Percentiles rank a stretch among this genome's conserved stretches.
Conservation (phyloP, 2,113 vertebrate genomes). For the Phalacrocorax pelagicus region DNA sequence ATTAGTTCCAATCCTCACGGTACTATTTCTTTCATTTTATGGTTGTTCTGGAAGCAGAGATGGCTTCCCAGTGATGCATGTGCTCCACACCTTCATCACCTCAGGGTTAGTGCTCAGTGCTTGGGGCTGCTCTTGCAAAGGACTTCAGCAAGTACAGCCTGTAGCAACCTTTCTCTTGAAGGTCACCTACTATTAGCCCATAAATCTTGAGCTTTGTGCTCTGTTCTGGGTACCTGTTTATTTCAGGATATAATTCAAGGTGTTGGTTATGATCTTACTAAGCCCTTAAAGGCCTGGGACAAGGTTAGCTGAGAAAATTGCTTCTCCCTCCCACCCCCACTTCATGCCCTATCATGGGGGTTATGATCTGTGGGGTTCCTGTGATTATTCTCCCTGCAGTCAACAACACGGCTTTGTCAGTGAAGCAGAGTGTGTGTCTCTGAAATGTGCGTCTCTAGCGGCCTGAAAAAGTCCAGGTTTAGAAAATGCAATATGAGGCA, state of each 20-base stretch:
- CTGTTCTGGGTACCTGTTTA: conserved; percentile 45
- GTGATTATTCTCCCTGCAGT: neutral
- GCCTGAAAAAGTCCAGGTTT: neutral
- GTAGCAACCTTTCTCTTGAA: conserved; percentile 39
- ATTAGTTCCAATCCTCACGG: neutral
- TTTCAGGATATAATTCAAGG: conserved; percentile 62
- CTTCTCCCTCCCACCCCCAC: neutral
- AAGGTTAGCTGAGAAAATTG: conserved; percentile 63
- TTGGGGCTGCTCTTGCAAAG: neutral
- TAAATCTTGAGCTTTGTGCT: conserved; percentile 40
- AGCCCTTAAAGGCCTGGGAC: conserved; percentile 13
- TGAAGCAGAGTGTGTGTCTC: neutral
- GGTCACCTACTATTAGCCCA: conserved; percentile 43
- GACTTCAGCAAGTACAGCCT: neutral
- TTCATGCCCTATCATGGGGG: neutral
- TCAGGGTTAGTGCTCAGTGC: neutral
- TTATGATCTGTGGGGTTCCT: conserved; percentile 21
- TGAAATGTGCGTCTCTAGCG: fast-evolving
- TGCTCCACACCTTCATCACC: neutral
- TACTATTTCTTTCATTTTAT: conserved; percentile 35
- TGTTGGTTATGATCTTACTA: conserved; percentile 54
- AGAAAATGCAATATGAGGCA: neutral
- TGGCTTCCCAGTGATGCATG: conserved; percentile 9
- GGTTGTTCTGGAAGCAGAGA: neutral
- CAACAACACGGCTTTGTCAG: neutral